phyloP scores from a whole-genome alignment of 2,113 vertebrate species.

The Dryoscopus gambensis region DNA sequence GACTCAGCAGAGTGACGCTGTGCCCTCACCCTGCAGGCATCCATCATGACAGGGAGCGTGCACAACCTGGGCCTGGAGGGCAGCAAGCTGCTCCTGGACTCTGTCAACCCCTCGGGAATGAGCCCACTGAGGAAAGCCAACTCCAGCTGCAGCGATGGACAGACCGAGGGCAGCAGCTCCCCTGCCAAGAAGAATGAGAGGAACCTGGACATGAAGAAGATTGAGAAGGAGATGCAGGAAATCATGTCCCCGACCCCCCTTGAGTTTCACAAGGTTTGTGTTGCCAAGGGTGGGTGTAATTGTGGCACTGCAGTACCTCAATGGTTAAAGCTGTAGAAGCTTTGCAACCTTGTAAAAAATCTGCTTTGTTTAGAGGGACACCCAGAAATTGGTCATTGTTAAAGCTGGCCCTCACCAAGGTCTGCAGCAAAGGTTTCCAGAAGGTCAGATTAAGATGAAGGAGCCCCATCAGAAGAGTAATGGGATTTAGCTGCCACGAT shows the following conservation, averaged over 20 bases:
- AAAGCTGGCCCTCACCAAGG: neutral
- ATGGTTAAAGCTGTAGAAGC: neutral
- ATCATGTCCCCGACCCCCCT: conserved; percentile 72
- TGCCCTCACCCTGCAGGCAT: conserved; percentile 76
- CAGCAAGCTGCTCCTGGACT: conserved; percentile 76
- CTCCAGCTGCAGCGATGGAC: conserved; percentile 37
- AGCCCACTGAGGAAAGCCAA: conserved; percentile 71
- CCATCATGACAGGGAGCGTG: conserved; percentile 90
- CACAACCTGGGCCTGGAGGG: conserved; percentile 84
- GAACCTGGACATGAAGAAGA: conserved; percentile 64
- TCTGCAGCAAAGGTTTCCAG: neutral
- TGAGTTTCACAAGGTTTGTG: conserved; percentile 88
- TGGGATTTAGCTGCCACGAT: neutral
- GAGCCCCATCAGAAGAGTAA: neutral
- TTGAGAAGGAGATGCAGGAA: conserved; percentile 74
- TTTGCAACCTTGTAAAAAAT: neutral
- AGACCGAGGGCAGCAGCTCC: conserved; percentile 69
- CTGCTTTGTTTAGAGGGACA: neutral
- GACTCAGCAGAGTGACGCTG: neutral
- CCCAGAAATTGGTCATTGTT: neutral
- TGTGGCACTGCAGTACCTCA: neutral
- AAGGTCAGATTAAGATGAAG: neutral
- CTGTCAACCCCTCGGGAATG: conserved; percentile 66
- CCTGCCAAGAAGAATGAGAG: conserved; percentile 62
- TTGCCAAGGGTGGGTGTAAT: neutral